Conservation (phyloP, 2,888 invertebrate species). For the Seladonia tumulorum region DNA sequence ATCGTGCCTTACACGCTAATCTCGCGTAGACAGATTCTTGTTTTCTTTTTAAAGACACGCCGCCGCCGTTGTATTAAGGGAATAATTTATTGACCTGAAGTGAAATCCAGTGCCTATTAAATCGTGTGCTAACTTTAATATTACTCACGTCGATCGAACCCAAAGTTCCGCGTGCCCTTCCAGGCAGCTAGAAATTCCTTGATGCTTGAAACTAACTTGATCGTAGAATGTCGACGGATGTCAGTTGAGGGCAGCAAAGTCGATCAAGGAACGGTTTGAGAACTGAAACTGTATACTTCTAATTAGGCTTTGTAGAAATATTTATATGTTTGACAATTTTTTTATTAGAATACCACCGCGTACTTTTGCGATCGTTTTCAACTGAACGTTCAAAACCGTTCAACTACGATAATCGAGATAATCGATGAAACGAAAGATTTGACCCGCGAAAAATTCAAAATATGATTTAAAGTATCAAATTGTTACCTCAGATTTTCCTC, state of each 20-base stretch:
- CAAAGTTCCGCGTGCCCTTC: slow-evolving; percentile 67
- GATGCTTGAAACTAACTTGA: slow-evolving; percentile 31
- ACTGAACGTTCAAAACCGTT: background rate
- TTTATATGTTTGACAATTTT: background rate
- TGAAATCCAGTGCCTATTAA: slow-evolving; percentile 59
- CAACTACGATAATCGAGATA: background rate
- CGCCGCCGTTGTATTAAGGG: slow-evolving; percentile 41
- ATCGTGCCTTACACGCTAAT: slow-evolving; percentile 61
- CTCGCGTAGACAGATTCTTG: slow-evolving; percentile 35
- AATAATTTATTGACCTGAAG: slow-evolving; percentile 53
- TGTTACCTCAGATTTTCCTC: slow-evolving; percentile 7
- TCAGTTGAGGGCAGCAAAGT: slow-evolving; percentile 17
- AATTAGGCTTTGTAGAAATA: background rate
- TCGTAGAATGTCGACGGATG: slow-evolving; percentile 22
- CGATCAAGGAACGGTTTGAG: background rate
- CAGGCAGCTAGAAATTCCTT: slow-evolving; percentile 65
- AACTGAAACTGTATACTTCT: slow-evolving; percentile 17
- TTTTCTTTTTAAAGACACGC: slow-evolving; percentile 51
- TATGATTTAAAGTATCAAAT: slow-evolving; percentile 19
- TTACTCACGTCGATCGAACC: slow-evolving; percentile 40
- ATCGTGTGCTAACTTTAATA: slow-evolving; percentile 56
- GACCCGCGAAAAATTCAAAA: background rate
- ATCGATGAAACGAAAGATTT: background rate
- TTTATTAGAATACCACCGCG: background rate
- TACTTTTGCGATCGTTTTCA: background rate